Evolutionary conservation across 2,113 vertebrate genomes (phyloP).

Genomic region (Oryzias woworae): DNA sequence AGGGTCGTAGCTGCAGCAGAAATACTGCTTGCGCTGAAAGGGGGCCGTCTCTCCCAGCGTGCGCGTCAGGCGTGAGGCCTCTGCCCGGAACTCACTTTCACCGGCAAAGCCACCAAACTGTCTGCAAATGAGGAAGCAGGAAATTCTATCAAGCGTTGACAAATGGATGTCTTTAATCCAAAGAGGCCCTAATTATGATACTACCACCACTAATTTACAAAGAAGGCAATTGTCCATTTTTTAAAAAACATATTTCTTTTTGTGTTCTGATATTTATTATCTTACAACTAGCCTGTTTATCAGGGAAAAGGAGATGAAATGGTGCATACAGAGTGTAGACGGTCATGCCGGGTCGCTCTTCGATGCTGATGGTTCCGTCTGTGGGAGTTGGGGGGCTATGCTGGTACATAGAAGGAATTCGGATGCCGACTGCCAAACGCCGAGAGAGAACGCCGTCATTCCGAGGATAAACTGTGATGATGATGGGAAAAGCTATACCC

Average conservation of each 20-base stretch:
- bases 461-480: constrained; percentile 83
- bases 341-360: constrained; percentile 84
- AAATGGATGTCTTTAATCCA: too few species aligned
- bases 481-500: constrained; percentile 86
- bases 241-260: too few species aligned
- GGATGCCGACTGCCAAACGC: constrained; percentile 82
- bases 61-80: constrained; percentile 80
- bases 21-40: constrained; percentile 82
- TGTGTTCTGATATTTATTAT: background rate
- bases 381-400: constrained; percentile 78
- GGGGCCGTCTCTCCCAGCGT: constrained; percentile 83
- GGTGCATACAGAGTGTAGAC: constrained; percentile 85
- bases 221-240: too few species aligned
- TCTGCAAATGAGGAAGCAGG: constrained; percentile 60
- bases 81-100: constrained; percentile 81
- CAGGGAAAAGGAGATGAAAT: background rate
- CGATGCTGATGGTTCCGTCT: constrained; percentile 79
- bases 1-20: constrained; percentile 88
- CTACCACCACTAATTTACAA: too few species aligned
- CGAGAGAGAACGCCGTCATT: constrained; percentile 85
- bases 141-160: too few species aligned
- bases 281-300: too few species aligned
- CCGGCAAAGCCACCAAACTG: constrained; percentile 91
- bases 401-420: constrained; percentile 84
- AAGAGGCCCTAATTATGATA: too few species aligned